These are phyloP conservation scores for Napeogenes sylphis DNA, from an alignment of 2,888 invertebrate species.

Conservation along the genomic window DNA sequence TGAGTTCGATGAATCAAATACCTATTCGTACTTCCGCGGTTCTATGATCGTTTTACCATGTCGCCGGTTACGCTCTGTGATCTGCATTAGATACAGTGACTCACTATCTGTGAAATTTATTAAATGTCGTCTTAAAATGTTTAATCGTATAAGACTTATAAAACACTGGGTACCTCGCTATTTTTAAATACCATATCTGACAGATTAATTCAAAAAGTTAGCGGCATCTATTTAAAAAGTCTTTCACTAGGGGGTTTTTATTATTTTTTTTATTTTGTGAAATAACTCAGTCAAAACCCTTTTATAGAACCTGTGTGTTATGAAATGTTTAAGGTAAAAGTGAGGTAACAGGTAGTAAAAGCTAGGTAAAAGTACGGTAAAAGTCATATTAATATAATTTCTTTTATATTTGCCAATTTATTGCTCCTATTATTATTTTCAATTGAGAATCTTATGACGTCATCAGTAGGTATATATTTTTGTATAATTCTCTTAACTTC, in stretches of 20 bases:
- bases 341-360: too few species aligned
- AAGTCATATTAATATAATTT: too few species aligned
- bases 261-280: too few species aligned
- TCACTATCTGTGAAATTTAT: conserved; percentile 52
- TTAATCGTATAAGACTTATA: neutral
- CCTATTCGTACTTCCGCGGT: conserved; percentile 26
- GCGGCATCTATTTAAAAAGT: too few species aligned
- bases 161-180: too few species aligned
- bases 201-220: conserved; percentile 31
- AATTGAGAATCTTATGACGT: conserved; percentile 35
- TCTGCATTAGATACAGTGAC: conserved; percentile 51
- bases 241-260: too few species aligned
- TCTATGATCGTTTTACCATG: conserved; percentile 29
- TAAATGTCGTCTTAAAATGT: conserved; percentile 33
- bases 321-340: too few species aligned
- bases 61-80: conserved; percentile 46
- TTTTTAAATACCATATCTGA: too few species aligned
- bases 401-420: conserved; percentile 37
- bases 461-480: conserved; percentile 36
- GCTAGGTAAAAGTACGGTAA: too few species aligned
- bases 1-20: conserved; percentile 16
- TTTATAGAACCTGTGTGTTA: too few species aligned
- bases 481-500: conserved; percentile 34
- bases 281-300: too few species aligned
- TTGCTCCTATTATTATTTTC: too few species aligned